Evolutionary conservation across 2,797 vertebrate genomes (phyloP).

Genomic region (Apogon hyalosoma): DNA sequence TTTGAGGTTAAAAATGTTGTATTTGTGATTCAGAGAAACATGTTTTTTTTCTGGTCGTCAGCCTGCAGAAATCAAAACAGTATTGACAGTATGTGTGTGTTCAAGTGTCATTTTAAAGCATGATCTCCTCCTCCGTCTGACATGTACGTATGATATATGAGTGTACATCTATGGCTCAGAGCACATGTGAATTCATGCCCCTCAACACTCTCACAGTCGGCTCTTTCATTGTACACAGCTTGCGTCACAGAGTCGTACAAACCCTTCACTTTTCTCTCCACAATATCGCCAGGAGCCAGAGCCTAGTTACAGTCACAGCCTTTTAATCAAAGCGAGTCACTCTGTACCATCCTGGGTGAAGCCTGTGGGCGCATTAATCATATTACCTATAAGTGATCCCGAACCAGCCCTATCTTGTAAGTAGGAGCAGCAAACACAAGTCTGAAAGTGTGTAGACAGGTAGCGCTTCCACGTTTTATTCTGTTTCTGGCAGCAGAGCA

Average conservation of each 20-base stretch:
- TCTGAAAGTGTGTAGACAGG: conserved; percentile 77
- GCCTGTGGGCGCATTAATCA: conserved; percentile 63
- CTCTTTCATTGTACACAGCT: conserved; percentile 63
- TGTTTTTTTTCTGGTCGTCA: not conserved
- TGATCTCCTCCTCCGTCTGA: conserved; percentile 22
- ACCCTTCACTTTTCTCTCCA: conserved; percentile 55
- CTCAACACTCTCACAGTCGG: conserved; percentile 60
- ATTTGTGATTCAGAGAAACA: not conserved
- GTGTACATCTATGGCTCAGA: conserved; percentile 5
- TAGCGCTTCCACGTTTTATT: conserved; percentile 73
- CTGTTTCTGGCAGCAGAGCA: conserved; percentile 70
- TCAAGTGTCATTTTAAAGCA: conserved; percentile 20
- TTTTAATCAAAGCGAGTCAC: conserved; percentile 72
- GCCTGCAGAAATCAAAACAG: not conserved
- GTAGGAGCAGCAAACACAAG: conserved; percentile 55
- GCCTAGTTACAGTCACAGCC: conserved; percentile 46
- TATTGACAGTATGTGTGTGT: conserved; percentile 6
- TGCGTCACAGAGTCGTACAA: conserved; percentile 51
- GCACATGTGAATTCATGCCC: conserved; percentile 69
- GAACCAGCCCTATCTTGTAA: conserved; percentile 72
- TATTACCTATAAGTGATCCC: conserved; percentile 47
- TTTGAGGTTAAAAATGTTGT: not conserved
- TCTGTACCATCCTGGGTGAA: conserved; percentile 32
- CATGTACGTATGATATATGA: not conserved
- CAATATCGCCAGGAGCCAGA: conserved; percentile 61